phyloP scores from a whole-genome alignment of 2,797 vertebrate genomes.

The Hozukius guyotensis region DNA sequence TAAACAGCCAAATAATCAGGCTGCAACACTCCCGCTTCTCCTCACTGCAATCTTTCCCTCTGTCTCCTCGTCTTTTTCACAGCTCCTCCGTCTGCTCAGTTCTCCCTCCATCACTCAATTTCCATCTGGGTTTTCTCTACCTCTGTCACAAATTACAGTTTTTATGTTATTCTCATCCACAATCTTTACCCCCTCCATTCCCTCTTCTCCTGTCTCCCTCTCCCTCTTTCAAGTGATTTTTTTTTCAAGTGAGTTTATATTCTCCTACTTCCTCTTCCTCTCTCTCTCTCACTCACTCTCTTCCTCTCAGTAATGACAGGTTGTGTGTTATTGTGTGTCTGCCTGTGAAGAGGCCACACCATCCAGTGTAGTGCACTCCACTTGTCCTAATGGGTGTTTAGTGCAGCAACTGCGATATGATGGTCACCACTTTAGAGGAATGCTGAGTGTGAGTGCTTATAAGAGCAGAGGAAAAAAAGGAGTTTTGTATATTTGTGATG shows the following conservation, averaged over 20 bases:
- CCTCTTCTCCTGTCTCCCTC: slow-evolving; percentile 45
- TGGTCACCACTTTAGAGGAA: slow-evolving; percentile 73
- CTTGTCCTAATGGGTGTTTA: slow-evolving; percentile 76
- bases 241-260: slow-evolving; percentile 60
- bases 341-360: slow-evolving; percentile 68
- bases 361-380: slow-evolving; percentile 72
- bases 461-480: slow-evolving; percentile 15
- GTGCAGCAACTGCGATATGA: slow-evolving; percentile 56
- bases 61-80: slow-evolving; percentile 38
- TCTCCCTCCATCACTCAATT: slow-evolving; percentile 48
- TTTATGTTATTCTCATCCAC: slow-evolving; percentile 66
- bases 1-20: slow-evolving; percentile 81
- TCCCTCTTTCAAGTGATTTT: slow-evolving; percentile 60
- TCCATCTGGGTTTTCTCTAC: slow-evolving; percentile 51
- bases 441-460: slow-evolving; percentile 54
- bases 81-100: slow-evolving; percentile 41
- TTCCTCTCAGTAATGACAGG: slow-evolving; percentile 71
- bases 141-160: slow-evolving; percentile 67
- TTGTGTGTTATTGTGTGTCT: slow-evolving; percentile 77
- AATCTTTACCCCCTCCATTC: slow-evolving; percentile 10
- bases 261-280: slow-evolving; percentile 27
- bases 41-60: slow-evolving; percentile 46
- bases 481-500: slow-evolving; percentile 28
- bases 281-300: not conserved
- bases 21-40: slow-evolving; percentile 53